Base-by-base conservation (phyloP, 2,888 invertebrate genomes). In the Koerneria pararmatus region DNA sequence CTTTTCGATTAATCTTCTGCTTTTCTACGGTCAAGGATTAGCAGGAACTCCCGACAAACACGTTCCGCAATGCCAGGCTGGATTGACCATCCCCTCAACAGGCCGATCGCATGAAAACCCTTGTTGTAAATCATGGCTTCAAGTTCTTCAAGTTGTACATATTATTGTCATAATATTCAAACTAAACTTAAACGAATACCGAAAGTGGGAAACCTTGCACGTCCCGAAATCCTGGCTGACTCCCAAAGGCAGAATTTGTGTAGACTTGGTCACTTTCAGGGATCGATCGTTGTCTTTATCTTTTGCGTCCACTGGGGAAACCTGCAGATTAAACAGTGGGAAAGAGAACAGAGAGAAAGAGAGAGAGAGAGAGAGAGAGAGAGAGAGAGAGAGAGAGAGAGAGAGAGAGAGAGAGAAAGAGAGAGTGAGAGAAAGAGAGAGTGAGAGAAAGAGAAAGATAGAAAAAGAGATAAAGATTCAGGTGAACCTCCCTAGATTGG, bases 231-330 rank as follows among this genome's bases (percentile, higher is more conserved):
- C 78, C 1, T 74, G 74, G 29, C 78, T 75, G 35, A 66, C 69
- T 27, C 82, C 82, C 27, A 82, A 65, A 57, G 79, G 77, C 15
- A 83, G 59, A 24, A 82, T 68, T 67, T 80, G 79, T 11, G 68
- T 66, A 19, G 74, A 49, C 67, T 79, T 79, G 31, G 71, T 61
- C 24, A 80, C 64, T 67, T 79, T 79, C 24, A 80, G 66, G 6
- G 78, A 71, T 8, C 69, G 68, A 4, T 54, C 68, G 61, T 68
- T n/a, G 46, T 41, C 46, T n/a, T 41, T 41, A 15, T 11, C 46
- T 41, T 15, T n/a, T 15, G 11, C 46, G 11, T n/a, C 46, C 11
- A 6, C 51, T 24, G 15, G 51, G 6, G 24, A 51, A 19, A n/a
- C 6, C 6, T 51, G 15, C 51, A 19, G 8, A 41, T 11, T 8